These are phyloP conservation scores for Drosophila tsacasi DNA, from an alignment of 1,140 invertebrate species.

Conservation along the genomic window DNA sequence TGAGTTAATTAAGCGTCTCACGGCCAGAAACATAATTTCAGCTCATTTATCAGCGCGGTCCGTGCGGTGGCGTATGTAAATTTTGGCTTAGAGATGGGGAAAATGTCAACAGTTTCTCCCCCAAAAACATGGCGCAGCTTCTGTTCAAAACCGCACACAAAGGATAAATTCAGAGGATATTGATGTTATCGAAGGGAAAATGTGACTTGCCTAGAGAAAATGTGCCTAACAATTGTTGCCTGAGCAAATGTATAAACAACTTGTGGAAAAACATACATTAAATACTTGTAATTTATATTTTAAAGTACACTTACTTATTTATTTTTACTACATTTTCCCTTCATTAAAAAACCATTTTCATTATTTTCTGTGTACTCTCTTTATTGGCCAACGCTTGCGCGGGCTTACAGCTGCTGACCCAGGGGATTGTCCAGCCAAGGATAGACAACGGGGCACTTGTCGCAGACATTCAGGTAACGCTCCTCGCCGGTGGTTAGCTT, in stretches of 20 bases:
- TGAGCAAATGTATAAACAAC: too few relatives aligned
- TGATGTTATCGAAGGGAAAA: background rate
- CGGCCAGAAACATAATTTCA: slow-evolving; percentile 69
- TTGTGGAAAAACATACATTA: too few relatives aligned
- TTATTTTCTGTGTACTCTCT: slow-evolving; percentile 39
- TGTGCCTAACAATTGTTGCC: too few relatives aligned
- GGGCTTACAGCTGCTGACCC: slow-evolving; percentile 59
- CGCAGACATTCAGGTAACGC: slow-evolving; percentile 85
- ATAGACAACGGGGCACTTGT: slow-evolving; percentile 84
- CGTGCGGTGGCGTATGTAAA: slow-evolving; percentile 45
- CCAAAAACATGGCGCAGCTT: slow-evolving; percentile 20
- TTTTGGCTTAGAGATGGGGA: slow-evolving; percentile 41
- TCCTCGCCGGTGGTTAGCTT: slow-evolving; percentile 75
- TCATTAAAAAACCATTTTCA: background rate
- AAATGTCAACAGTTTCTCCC: background rate
- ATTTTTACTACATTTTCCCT: too few relatives aligned
- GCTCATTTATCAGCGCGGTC: slow-evolving; percentile 70
- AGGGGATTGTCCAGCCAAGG: slow-evolving; percentile 86
- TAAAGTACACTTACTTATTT: too few relatives aligned
- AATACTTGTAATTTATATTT: background rate
- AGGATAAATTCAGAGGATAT: background rate
- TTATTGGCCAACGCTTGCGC: slow-evolving; percentile 20
- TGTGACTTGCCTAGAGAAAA: background rate
- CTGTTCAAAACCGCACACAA: background rate
- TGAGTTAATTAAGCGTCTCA: slow-evolving; percentile 78